Percentiles rank a stretch among this genome's conserved stretches.
Evolutionary conservation across 2,888 invertebrate genomes (phyloP).

Genomic region (Dyspetes luteomarginatus): DNA sequence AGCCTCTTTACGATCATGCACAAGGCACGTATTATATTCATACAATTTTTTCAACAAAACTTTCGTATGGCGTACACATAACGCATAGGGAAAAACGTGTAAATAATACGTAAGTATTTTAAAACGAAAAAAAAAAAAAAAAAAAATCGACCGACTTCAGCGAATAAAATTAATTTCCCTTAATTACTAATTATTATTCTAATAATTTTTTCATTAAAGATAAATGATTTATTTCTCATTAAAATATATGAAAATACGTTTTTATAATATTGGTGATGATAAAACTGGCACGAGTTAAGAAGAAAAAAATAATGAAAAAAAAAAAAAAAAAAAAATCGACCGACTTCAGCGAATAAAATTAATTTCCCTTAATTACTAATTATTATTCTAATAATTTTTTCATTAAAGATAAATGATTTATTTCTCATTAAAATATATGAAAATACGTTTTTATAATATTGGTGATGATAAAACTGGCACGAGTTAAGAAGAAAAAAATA

Average conservation of each 20-base stretch:
- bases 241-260: neutral
- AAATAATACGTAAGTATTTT: constrained; percentile 6
- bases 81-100: constrained; percentile 16
- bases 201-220: too few species aligned
- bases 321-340: too few species aligned
- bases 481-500: neutral
- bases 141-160: too few species aligned
- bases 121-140: constrained; percentile 6
- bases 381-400: too few species aligned
- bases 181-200: too few species aligned
- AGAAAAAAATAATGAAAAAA: neutral
- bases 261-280: neutral
- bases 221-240: neutral
- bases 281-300: neutral
- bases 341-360: too few species aligned
- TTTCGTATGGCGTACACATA: constrained; percentile 28
- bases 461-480: neutral
- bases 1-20: constrained; percentile 43
- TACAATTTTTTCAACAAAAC: constrained; percentile 30
- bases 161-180: too few species aligned
- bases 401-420: too few species aligned
- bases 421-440: neutral
- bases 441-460: neutral
- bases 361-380: too few species aligned
- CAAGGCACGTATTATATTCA: constrained; percentile 10